Percentiles rank a stretch among this genome's conserved stretches.
phyloP scores from a whole-genome alignment of 1,140 invertebrate genomes.

The Heliothis virescens region DNA sequence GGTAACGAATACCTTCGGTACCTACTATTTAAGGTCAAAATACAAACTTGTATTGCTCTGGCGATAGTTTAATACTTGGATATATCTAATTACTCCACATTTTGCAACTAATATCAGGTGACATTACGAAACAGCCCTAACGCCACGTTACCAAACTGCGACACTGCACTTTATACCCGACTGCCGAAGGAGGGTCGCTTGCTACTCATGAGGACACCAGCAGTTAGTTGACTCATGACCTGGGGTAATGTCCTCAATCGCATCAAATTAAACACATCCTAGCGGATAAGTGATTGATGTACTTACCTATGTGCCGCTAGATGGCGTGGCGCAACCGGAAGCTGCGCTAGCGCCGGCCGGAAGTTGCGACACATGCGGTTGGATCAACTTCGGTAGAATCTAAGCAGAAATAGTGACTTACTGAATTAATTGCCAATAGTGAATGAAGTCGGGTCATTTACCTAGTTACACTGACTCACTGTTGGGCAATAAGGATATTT shows the following conservation, averaged over 20 bases:
- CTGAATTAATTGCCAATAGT: not conserved
- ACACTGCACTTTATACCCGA: not conserved
- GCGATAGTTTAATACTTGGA: not conserved
- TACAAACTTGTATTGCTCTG: too few relatives aligned
- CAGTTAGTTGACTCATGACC: not conserved
- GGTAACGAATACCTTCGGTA: too few relatives aligned
- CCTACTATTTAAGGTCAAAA: too few relatives aligned
- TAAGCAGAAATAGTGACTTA: not conserved
- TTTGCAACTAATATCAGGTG: conserved; percentile 2
- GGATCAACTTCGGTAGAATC: conserved; percentile 5
- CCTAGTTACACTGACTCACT: too few relatives aligned
- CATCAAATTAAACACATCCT: conserved; percentile 13
- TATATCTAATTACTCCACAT: not conserved
- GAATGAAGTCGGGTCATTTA: not conserved
- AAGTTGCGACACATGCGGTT: conserved; percentile 12
- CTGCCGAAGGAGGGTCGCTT: not conserved
- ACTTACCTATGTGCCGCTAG: not conserved
- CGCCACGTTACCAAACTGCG: not conserved
- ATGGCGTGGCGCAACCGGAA: conserved; percentile 46
- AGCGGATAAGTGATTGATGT: conserved; percentile 1
- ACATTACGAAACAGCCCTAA: not conserved
- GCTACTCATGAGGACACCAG: not conserved
- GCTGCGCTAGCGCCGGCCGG: conserved; percentile 24
- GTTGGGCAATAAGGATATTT: too few relatives aligned
- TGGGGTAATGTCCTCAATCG: conserved; percentile 3